Conservation (phyloP, 2,113 vertebrate genomes). For the Cololabis saira region DNA sequence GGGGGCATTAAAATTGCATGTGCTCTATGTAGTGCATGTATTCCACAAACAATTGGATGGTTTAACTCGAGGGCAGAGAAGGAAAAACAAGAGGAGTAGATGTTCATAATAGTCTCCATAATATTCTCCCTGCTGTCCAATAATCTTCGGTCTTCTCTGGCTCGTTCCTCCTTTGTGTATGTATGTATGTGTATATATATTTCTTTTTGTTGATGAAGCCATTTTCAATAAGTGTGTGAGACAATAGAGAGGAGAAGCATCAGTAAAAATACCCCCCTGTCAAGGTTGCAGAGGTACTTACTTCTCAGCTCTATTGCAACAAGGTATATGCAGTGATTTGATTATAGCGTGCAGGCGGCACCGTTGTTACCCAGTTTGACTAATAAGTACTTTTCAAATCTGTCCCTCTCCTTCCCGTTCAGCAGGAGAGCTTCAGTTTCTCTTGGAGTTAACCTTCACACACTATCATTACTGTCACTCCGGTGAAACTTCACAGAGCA, state of each 20-base stretch:
- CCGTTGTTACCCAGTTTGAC: conserved; percentile 89
- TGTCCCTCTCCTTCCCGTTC: conserved; percentile 68
- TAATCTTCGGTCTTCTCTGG: conserved; percentile 28
- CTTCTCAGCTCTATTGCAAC: conserved; percentile 63
- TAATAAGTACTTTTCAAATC: conserved; percentile 84
- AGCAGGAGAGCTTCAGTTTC: conserved; percentile 64
- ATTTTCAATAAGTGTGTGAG: conserved; percentile 86
- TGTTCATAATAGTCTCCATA: conserved; percentile 82
- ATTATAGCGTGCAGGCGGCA: conserved; percentile 85
- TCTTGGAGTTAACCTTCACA: conserved; percentile 77
- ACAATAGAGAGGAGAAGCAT: conserved; percentile 88
- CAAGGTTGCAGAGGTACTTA: conserved; percentile 45
- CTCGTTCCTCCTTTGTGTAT: conserved; percentile 11
- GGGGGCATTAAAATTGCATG: conserved; percentile 75
- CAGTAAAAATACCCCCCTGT: conserved; percentile 75
- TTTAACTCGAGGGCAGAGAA: conserved; percentile 67
- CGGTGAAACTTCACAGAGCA: conserved; percentile 69
- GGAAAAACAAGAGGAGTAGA: conserved; percentile 51
- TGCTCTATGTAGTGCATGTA: conserved; percentile 50
- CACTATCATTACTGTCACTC: conserved; percentile 80
- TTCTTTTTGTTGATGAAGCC: conserved; percentile 83
- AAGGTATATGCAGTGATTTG: conserved; percentile 82
- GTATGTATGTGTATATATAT: conserved; percentile 72
- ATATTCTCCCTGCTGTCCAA: conserved; percentile 81
- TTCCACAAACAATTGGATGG: conserved; percentile 67